phyloP scores from a whole-genome alignment of 2,113 vertebrate genomes.

The Tragelaphus imberbis region DNA sequence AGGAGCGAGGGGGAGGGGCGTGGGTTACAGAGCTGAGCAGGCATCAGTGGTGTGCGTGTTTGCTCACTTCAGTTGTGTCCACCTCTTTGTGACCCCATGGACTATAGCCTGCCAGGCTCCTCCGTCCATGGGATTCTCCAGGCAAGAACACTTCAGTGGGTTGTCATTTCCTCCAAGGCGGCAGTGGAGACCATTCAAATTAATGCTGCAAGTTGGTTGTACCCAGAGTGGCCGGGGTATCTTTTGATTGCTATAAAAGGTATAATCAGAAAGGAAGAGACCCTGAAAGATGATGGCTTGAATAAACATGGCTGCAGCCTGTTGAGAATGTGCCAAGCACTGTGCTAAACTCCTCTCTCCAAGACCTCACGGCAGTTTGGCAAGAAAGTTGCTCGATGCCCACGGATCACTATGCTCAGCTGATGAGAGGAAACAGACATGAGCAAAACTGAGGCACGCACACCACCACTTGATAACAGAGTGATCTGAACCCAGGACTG shows the following conservation, averaged over 20 bases:
- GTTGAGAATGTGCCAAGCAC: background rate
- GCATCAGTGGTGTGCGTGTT: background rate
- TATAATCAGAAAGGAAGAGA: background rate
- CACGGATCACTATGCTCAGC: background rate
- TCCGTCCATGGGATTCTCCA: background rate
- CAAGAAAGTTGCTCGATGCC: background rate
- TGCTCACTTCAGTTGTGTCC: background rate
- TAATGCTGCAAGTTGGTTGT: background rate
- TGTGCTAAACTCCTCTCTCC: background rate
- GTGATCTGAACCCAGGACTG: background rate
- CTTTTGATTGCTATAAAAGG: background rate
- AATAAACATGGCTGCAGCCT: background rate
- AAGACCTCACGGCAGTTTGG: background rate
- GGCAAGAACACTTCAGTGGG: background rate
- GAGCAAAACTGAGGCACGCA: fast-evolving
- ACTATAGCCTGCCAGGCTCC: background rate
- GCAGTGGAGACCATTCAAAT: background rate
- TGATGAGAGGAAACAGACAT: background rate
- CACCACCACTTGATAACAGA: background rate
- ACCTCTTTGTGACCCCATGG: background rate
- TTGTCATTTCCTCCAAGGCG: background rate
- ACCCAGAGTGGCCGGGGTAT: background rate
- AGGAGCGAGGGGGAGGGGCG: background rate
- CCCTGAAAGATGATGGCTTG: background rate
- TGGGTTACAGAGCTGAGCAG: too few species aligned